Base-by-base conservation (phyloP, 2,113 vertebrate species). In the Junco hyemalis region DNA sequence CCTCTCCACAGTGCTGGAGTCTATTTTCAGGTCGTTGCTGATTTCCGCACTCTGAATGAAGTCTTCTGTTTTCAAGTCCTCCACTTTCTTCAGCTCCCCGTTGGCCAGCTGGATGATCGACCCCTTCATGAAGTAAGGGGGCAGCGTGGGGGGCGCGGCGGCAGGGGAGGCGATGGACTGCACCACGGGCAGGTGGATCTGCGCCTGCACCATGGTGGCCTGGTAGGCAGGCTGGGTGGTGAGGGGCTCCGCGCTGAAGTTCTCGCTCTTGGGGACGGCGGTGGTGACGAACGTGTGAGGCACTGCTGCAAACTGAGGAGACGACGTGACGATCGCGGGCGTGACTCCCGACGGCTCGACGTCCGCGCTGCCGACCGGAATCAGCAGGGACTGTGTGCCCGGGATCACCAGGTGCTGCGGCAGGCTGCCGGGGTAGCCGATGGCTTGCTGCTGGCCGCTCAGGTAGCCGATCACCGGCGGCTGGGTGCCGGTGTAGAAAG, bases 31-130 rank as follows among this genome's bases (percentile, higher is more conserved):
- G 95, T 99, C 99, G 2, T 94, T 99, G 98, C 99, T 99, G 66
- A 99, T 99, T 97, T 99, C 99, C 0, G 99, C 99, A 1, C 99
- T 99, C 98, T 99, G 99, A 86, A 99, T 99, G 98, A 99, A 99
- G 98, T 99, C 99, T 94, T 99, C 99, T 0, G 99, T 99, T 97
- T 99, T 99, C 73, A 99, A 97, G 96, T 99, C 99, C 97, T 99
- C 99, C 82, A 99, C 99, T 13, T 99, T 99, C 95, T 99, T 99
- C 91, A 99, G 98, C 96, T 99, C 99, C 33, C 99, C 99, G 1
- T 99, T 98, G 72, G 99, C 99, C 98, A 99, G 91, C 97, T 99
- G 99, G 97, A 99, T 99, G 97, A 99, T 99, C 8, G 99, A 99
- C 93, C 99, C 99, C 98, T 99, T 99, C 97, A 99, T 98, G 97